Base-by-base conservation (phyloP, 2,888 invertebrate genomes). In the Amorpha juglandis region DNA sequence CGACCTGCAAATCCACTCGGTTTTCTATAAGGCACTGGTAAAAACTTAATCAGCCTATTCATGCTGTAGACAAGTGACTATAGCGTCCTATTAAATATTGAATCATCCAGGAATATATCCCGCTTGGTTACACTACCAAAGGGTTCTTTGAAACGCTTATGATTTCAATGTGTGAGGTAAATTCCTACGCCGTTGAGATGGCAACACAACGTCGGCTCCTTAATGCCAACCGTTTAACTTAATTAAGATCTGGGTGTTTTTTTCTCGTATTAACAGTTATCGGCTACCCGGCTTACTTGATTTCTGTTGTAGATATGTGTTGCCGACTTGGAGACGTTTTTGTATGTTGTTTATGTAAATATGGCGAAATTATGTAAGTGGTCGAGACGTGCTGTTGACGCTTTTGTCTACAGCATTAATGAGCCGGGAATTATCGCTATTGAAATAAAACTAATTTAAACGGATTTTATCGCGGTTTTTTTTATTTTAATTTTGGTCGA, bases 91-190 rank as follows among this genome's bases (percentile, higher is more conserved):
- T n/a, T 27, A 27, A 27, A 4, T 1, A 27, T 27, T 27, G 27
- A 27, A 27, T 27, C 4, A 11, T 14, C n/a, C 12, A 14, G 27
- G 21, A 52, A 6, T 14, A 52, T 27, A 14, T 11, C 45, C 45
- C 45, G 45, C 42, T 16, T 42, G 74, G 70, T 74, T 70, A 69
- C 76, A 75, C 77, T 76, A 69, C 63, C 66, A 71, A 73, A 75
- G 81, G 78, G 77, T 91, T 91, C 91, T 88, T 90, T 88, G 91
- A 91, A 92, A 91, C 91, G 91, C 88, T 91, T 91, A 90, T 92
- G 92, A 91, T 90, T 91, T 90, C 90, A 84, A 88, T 86, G 91
- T 88, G 91, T 88, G 90, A 90, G 89, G 89, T 89, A 86, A 87
- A 87, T 86, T 86, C 85, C 73, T 79, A 76, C 63, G 33, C 58